Percentiles rank a stretch among this genome's conserved stretches.
phyloP scores from a whole-genome alignment of 2,113 vertebrate genomes.

The Riparia riparia region DNA sequence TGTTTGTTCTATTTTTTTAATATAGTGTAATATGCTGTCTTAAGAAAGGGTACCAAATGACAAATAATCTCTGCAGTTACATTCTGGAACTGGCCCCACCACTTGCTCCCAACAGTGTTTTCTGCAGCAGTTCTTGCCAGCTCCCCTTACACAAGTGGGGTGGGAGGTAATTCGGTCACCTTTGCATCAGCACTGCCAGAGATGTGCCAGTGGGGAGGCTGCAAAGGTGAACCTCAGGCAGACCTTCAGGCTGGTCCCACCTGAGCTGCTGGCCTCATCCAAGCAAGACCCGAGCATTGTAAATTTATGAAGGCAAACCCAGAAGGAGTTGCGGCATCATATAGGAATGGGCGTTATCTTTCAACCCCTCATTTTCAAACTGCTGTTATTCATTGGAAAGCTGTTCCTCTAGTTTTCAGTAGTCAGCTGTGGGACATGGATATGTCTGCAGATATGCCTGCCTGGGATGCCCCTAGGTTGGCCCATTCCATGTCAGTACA shows the following conservation, averaged over 20 bases:
- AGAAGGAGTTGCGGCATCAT: accelerated
- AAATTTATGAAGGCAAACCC: background rate
- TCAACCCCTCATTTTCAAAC: background rate
- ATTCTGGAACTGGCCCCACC: background rate
- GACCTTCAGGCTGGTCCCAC: background rate
- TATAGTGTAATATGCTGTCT: background rate
- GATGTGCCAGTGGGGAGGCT: background rate
- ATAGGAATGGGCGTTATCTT: background rate
- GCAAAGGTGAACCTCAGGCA: background rate
- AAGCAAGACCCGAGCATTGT: background rate
- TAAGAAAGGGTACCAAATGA: background rate
- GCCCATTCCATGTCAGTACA: background rate
- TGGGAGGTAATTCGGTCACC: too few species aligned
- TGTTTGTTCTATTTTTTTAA: background rate
- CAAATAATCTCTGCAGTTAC: background rate
- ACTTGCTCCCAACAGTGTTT: background rate
- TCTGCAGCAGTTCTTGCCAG: background rate
- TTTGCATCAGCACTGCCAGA: background rate
- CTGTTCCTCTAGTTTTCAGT: background rate
- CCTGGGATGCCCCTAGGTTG: background rate
- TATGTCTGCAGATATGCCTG: background rate
- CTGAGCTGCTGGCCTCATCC: background rate
- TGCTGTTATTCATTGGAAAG: background rate
- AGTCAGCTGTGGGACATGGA: background rate
- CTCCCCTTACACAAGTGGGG: background rate